Base-by-base conservation (phyloP, 2,113 vertebrate species). In the Bungarus multicinctus region DNA sequence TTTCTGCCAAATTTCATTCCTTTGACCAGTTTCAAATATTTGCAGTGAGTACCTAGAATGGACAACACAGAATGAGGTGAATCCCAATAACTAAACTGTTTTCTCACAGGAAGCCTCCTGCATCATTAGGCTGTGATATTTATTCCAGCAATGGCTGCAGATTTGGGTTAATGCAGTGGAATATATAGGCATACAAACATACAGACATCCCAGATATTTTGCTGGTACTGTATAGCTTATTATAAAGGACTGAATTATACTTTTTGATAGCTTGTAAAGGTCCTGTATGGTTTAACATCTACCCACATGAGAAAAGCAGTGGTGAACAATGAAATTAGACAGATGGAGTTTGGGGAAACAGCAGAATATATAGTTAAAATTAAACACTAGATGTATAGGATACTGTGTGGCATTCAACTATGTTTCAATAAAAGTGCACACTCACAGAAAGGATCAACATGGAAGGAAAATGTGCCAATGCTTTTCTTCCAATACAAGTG, bases 381-480 rank as follows among this genome's bases (percentile, higher is more conserved):
- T 88, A 88, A 90, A 2, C 30, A 9, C 34, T 58, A 52, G 43
- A 60, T 54, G n/a, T 39, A 50, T 30, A 52, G 30, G 43, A 16
- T 86, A 18, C 27, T 60, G 45, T 81, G 85, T 57, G n/a, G 54
- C 86, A 54, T 86, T 86, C 54, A 85, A 20, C 30, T 50, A 53
- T 27, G 52, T 10, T 88, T 20, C 22, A 43, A 90, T 34, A 30
- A 54, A 50, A 50, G 54, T 4, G 45, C 39, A 93, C 7, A 50
- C 11, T 50, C 39, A 89, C 50, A 52, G 27, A 0, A 3, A 94
- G 74, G 6, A 87, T 45, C 47, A 43, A 58, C 14, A 30, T 88
- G 87, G 39, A 93, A 87, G 90, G 60, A 0, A 88, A 86, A 94
- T 4, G 55, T 69, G 20, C 53, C 64, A 43, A 87, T 90, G 93